phyloP scores from a whole-genome alignment of 2,888 invertebrate species.

The Oscheius sp. region DNA sequence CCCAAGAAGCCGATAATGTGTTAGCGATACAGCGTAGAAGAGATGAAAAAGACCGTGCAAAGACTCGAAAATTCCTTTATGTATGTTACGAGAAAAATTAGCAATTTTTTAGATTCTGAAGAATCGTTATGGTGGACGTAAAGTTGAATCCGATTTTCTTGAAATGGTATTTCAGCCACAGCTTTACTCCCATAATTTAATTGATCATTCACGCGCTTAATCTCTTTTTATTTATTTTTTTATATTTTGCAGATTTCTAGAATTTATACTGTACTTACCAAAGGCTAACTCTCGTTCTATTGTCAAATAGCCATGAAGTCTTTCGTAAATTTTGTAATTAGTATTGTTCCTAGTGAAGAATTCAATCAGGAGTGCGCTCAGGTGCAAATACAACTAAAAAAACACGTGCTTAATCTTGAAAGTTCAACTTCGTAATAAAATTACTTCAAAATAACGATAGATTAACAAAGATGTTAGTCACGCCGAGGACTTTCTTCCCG shows the following conservation, averaged over 20 bases:
- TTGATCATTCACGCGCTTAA: constrained; percentile 39
- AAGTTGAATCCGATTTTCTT: constrained; percentile 60
- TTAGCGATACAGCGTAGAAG: constrained; percentile 60
- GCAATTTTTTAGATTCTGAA: constrained; percentile 60
- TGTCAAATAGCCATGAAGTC: too few relatives aligned
- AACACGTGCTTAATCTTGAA: too few relatives aligned
- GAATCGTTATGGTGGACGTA: constrained; percentile 64
- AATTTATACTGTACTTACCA: not conserved
- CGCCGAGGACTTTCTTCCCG: too few relatives aligned
- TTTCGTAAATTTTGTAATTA: too few relatives aligned
- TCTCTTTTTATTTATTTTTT: not conserved
- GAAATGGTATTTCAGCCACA: constrained; percentile 66
- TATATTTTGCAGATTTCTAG: constrained; percentile 2
- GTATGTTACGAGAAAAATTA: constrained; percentile 51
- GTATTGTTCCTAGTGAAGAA: too few relatives aligned
- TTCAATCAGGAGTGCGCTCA: too few relatives aligned
- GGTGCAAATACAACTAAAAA: too few relatives aligned
- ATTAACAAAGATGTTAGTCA: too few relatives aligned
- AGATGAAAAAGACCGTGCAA: constrained; percentile 44
- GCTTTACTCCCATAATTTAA: constrained; percentile 62
- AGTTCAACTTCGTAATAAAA: too few relatives aligned
- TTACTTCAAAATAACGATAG: too few relatives aligned
- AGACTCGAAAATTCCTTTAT: constrained; percentile 28
- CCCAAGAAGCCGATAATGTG: constrained; percentile 68
- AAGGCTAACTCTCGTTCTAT: too few relatives aligned